These are phyloP conservation scores for Zaprionus bogoriensis DNA, from an alignment of 2,888 invertebrate genomes.

Conservation along the genomic window DNA sequence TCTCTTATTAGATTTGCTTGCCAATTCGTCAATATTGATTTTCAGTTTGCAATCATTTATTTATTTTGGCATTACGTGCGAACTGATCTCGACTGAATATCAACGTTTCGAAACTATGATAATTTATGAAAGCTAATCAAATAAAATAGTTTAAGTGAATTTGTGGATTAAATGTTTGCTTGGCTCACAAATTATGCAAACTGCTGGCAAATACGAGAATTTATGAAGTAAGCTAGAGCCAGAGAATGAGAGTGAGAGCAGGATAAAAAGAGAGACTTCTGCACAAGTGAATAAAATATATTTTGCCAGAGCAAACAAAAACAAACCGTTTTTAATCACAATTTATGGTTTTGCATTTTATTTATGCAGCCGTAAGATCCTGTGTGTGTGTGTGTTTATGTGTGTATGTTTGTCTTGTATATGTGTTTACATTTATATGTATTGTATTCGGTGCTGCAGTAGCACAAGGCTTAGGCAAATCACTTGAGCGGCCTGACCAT, in stretches of 20 bases:
- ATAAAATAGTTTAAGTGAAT: conserved; percentile 3
- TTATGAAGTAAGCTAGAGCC: conserved; percentile 33
- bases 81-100: neutral
- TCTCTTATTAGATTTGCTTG: neutral
- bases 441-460: conserved; percentile 6
- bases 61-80: neutral
- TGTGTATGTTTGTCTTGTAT: conserved; percentile 1
- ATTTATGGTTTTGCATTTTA: conserved; percentile 47
- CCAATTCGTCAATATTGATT: neutral
- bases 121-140: neutral
- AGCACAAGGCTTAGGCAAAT: conserved; percentile 35
- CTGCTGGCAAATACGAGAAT: conserved; percentile 5
- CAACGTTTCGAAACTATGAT: neutral
- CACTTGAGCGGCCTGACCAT: conserved; percentile 34
- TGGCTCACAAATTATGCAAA: neutral
- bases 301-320: conserved; percentile 11
- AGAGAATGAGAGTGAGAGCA: no score
- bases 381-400: neutral
- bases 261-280: conserved; percentile 1
- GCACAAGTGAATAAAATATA: conserved; percentile 15
- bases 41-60: neutral
- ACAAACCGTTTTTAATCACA: conserved; percentile 35
- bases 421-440: neutral
- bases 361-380: conserved; percentile 32
- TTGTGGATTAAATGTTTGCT: neutral